A percentile compares a stretch with the other conserved stretches of the same genome.
phyloP scores from a whole-genome alignment of 2,797 vertebrate genomes.

The Chelon auratus region DNA sequence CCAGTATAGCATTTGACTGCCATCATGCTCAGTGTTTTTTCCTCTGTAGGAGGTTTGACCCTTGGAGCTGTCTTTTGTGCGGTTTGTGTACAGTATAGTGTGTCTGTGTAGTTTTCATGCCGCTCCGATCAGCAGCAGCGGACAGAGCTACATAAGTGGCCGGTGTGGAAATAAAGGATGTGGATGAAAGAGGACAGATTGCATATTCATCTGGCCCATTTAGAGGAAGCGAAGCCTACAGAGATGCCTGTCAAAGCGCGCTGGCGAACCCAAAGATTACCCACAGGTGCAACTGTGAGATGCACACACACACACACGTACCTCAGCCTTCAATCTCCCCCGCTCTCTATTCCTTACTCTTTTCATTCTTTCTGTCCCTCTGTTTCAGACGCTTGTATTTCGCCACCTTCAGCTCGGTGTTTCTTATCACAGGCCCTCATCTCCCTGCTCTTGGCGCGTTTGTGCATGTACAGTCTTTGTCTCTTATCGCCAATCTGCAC shows the following conservation, averaged over 20 bases:
- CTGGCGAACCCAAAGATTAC: constrained; percentile 64
- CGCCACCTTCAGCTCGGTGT: constrained; percentile 64
- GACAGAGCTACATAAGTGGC: constrained; percentile 49
- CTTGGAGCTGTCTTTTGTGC: constrained; percentile 36
- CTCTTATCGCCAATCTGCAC: constrained; percentile 79
- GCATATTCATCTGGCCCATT: constrained; percentile 82
- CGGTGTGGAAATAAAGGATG: constrained; percentile 59
- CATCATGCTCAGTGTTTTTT: constrained; percentile 19
- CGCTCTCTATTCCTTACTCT: constrained; percentile 26
- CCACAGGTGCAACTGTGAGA: constrained; percentile 78
- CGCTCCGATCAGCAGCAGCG: constrained; percentile 47
- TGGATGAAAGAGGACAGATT: constrained; percentile 84
- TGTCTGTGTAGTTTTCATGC: constrained; percentile 49
- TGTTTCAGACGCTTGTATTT: constrained; percentile 64
- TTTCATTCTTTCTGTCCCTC: constrained; percentile 53
- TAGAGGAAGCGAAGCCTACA: constrained; percentile 83
- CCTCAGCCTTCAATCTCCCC: constrained; percentile 39
- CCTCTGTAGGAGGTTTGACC: constrained; percentile 35
- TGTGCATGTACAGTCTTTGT: constrained; percentile 83
- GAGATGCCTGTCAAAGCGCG: constrained; percentile 63
- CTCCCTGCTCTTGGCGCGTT: constrained; percentile 78
- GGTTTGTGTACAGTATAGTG: constrained; percentile 21
- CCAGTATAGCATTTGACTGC: constrained; percentile 4
- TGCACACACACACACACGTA: constrained; percentile 18
- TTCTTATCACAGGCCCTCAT: constrained; percentile 75